Conservation (phyloP, 2,888 invertebrate genomes). For the Lithodes maja region DNA sequence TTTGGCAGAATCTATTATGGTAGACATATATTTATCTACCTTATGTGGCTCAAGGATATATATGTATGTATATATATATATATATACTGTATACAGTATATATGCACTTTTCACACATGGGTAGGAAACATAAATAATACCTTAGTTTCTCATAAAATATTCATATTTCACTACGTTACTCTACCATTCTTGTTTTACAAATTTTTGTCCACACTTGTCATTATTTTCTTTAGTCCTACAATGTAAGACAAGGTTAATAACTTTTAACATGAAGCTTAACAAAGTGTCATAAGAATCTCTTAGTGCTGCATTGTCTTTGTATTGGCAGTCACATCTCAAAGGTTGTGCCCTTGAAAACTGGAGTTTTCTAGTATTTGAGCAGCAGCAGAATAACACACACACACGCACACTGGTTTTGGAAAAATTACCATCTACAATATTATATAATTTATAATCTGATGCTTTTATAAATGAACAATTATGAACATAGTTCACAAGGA, state of each 20-base stretch:
- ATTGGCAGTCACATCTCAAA: not conserved
- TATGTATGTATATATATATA: too few relatives aligned
- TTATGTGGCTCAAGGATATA: not conserved
- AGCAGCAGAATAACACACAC: constrained; percentile 30
- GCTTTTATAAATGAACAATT: constrained; percentile 40
- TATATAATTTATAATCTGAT: constrained; percentile 30
- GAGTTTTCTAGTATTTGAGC: constrained; percentile 36
- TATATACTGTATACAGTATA: too few relatives aligned
- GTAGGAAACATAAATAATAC: too few relatives aligned
- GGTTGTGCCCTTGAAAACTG: constrained; percentile 10
- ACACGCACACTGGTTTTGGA: constrained; percentile 26
- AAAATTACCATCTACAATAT: constrained; percentile 16
- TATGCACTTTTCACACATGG: too few relatives aligned
- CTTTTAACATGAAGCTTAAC: too few relatives aligned
- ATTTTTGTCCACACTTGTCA: too few relatives aligned
- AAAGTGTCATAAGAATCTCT: too few relatives aligned
- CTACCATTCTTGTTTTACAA: too few relatives aligned
- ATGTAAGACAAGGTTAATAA: too few relatives aligned
- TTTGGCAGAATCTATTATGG: not conserved
- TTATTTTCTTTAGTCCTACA: too few relatives aligned
- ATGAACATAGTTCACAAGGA: constrained; percentile 2
- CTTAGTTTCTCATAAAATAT: too few relatives aligned
- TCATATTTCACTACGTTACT: too few relatives aligned
- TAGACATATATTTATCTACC: not conserved
- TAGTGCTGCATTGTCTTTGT: not conserved